phyloP scores from a whole-genome alignment of 1,140 invertebrate genomes.

The Ephestia elutella region DNA sequence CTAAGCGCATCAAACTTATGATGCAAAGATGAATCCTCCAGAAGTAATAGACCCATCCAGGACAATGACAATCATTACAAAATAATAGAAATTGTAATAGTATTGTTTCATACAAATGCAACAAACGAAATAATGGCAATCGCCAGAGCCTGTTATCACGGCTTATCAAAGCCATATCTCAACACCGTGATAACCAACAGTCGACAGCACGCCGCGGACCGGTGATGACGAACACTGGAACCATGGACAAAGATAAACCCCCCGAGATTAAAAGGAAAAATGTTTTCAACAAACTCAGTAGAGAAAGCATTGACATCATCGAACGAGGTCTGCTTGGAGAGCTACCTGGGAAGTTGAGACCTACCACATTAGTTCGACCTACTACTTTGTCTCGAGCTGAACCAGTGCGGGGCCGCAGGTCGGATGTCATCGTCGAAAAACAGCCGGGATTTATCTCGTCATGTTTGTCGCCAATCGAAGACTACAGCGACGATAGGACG shows the following conservation, averaged over 20 bases:
- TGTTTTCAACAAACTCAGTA: conserved; percentile 55
- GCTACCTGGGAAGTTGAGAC: conserved; percentile 51
- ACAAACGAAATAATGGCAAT: conserved; percentile 1
- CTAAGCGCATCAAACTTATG: neutral
- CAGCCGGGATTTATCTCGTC: conserved; percentile 44
- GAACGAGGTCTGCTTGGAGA: conserved; percentile 60
- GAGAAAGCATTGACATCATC: conserved; percentile 50
- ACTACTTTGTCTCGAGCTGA: conserved; percentile 25
- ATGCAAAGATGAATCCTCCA: too few relatives aligned
- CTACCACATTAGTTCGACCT: conserved; percentile 27
- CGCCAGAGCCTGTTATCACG: conserved; percentile 32
- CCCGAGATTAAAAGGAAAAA: conserved; percentile 39
- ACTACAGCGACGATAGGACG: conserved; percentile 24
- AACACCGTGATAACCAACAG: conserved; percentile 46
- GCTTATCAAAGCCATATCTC: conserved; percentile 45
- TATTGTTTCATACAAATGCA: neutral
- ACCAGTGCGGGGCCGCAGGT: conserved; percentile 24
- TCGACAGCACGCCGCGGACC: conserved; percentile 39
- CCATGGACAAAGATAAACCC: conserved; percentile 51
- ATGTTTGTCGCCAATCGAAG: conserved; percentile 44
- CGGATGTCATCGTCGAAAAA: conserved; percentile 39
- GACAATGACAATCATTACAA: neutral
- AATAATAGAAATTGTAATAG: neutral
- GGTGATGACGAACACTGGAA: conserved; percentile 44
- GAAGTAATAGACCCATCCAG: too few relatives aligned